These are phyloP conservation scores for Drosophila pandora DNA, from an alignment of 1,140 invertebrate species.

Conservation along the genomic window DNA sequence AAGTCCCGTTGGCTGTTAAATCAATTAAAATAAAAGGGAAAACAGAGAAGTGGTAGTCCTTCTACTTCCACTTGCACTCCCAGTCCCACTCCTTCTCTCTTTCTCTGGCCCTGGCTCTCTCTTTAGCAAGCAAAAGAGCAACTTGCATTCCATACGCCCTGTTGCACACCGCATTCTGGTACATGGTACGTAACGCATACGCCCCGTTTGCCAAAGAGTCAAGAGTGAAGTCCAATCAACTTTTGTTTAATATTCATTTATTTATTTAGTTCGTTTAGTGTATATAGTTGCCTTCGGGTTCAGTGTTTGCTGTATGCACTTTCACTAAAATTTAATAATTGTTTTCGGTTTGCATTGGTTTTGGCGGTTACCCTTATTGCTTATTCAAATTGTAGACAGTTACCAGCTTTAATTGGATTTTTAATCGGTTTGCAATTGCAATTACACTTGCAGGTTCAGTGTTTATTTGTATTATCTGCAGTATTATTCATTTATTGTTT, in stretches of 20 bases:
- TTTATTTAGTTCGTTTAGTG: constrained; percentile 52
- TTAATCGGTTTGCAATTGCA: constrained; percentile 19
- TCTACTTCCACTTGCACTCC: background rate
- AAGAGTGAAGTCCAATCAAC: constrained; percentile 33
- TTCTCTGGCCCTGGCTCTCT: constrained; percentile 25
- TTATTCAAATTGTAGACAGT: constrained; percentile 62
- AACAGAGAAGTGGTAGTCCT: constrained; percentile 1
- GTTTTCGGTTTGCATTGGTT: constrained; percentile 31
- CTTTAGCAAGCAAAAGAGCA: constrained; percentile 41
- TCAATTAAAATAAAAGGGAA: constrained; percentile 25
- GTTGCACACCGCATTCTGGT: constrained; percentile 45
- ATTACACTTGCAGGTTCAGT: too few species aligned
- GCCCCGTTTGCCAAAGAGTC: constrained; percentile 16
- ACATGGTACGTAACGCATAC: constrained; percentile 40
- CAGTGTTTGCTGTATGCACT: constrained; percentile 41
- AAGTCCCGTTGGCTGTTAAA: constrained; percentile 10
- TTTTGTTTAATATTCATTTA: constrained; percentile 54
- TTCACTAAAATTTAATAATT: constrained; percentile 66
- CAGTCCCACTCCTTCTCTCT: background rate
- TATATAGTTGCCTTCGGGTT: constrained; percentile 41
- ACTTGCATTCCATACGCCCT: constrained; percentile 48
- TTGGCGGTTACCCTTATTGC: constrained; percentile 52
- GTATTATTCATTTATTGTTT: constrained; percentile 40
- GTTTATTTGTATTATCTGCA: constrained; percentile 20
- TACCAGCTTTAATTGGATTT: constrained; percentile 19